Evolutionary conservation across 2,888 invertebrate species (phyloP).

Genomic region (Napeogenes inachia): DNA sequence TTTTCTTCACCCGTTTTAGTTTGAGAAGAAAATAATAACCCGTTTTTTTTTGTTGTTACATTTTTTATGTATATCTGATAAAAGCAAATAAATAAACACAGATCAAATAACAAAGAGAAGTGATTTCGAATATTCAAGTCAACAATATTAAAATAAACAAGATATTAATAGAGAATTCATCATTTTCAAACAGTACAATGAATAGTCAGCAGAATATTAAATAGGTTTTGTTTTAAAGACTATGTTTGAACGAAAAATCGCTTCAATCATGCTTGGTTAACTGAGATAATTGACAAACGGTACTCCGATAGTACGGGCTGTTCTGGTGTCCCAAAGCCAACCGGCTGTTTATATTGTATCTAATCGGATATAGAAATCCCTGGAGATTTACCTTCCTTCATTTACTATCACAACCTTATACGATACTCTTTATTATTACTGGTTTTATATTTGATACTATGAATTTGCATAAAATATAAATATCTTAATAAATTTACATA

Average conservation of each 20-base stretch:
- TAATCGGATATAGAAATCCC: not conserved
- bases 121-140: not conserved
- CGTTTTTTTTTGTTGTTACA: no score
- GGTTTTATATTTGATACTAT: not conserved
- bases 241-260: not conserved
- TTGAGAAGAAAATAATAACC: no score
- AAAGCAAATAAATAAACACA: not conserved
- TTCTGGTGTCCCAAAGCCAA: not conserved
- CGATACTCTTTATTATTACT: not conserved
- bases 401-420: not conserved
- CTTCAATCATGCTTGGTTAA: not conserved
- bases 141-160: no score
- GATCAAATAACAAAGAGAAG: conserved; percentile 4
- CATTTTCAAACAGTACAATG: no score
- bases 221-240: not conserved
- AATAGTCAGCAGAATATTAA: no score
- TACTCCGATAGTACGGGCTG: not conserved
- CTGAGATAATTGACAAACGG: not conserved
- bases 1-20: no score
- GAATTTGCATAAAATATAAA: not conserved
- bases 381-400: conserved; percentile 1
- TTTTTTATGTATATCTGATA: not conserved
- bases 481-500: no score
- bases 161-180: no score
- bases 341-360: conserved; percentile 4